Evolutionary conservation across 2,797 vertebrate genomes (phyloP), one percentile per base, ranked within the genome.

Genomic region (Epinephelus coioides): DNA sequence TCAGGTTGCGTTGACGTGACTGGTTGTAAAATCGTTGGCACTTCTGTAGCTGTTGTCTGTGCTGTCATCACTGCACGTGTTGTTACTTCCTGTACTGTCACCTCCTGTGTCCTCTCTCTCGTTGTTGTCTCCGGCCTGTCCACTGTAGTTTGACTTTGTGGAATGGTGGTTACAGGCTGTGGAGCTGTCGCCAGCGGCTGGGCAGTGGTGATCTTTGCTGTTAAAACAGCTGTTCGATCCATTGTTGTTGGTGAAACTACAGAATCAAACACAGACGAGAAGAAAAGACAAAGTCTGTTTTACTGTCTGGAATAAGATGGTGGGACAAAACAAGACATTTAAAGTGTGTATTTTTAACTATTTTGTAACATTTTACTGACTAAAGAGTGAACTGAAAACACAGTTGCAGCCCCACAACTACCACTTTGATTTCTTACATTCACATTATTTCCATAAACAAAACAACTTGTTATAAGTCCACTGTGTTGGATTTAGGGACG

Each of bases 181-280:
- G 0, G 57, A 40, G 60, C 3, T 1, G 76, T 21, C 8, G 60
- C 0, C 14, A 15, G 64, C 1, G 1, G 53, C n/a, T 12, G 38
- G 10, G 25, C 10, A 2, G 72, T 3, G 13, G 30, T 43, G 38
- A 68, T 17, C 55, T 60, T 78, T 2, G 21, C 19, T 25, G 60
- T 23, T 23, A 71, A 1, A 7, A 67, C 47, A 5, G 66, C 62
- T 0, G 67, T 27, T 59, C 78, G 73, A 18, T 66, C 57, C 34
- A 49, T 0, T 46, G 73, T 3, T 25, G 72, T 27, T 12, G 85
- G 47, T 38, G 88, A 84, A 74, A 67, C 83, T 83, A 12, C 67
- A 2, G 10, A 75, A 65, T 9, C 23, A 73, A 73, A 67, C n/a
- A 63, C 13, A 81, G 49, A n/a, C 0, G 1, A 62, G 2, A 18